Percentiles rank a stretch among this genome's conserved stretches.
phyloP scores from a whole-genome alignment of 2,113 vertebrate species.

The Fregetta grallaria region DNA sequence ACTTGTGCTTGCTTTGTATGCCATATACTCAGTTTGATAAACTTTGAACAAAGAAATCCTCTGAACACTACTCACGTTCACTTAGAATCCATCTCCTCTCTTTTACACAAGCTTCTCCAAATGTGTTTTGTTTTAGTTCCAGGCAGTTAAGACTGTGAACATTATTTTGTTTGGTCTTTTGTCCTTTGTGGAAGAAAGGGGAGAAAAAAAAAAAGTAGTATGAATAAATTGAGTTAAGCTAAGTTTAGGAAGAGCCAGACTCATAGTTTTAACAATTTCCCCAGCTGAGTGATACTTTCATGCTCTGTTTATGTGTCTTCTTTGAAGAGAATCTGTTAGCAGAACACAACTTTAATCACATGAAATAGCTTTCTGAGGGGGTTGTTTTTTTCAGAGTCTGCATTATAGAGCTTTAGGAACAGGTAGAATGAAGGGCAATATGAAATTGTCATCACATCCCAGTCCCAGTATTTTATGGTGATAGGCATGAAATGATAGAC shows the following conservation, averaged over 20 bases:
- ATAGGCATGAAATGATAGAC: not conserved
- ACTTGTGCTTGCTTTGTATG: not conserved
- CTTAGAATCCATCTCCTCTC: not conserved
- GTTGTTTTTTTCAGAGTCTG: not conserved
- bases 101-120: not conserved
- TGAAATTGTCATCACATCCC: not conserved
- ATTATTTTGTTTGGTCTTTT: constrained; percentile 13
- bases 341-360: not conserved
- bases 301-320: not conserved
- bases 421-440: not conserved
- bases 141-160: not conserved
- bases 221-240: not conserved
- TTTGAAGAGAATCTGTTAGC: not conserved
- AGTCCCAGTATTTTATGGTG: not conserved
- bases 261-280: not conserved
- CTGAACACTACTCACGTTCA: not conserved
- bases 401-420: not conserved
- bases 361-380: not conserved
- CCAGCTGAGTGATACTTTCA: not conserved
- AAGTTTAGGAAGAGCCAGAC: not conserved
- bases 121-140: not conserved
- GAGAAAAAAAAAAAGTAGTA: not conserved
- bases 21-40: not conserved
- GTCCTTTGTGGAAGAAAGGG: not conserved
- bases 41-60: not conserved